phyloP scores from a whole-genome alignment of 2,113 vertebrate genomes.

The Limnothrissa miodon region DNA sequence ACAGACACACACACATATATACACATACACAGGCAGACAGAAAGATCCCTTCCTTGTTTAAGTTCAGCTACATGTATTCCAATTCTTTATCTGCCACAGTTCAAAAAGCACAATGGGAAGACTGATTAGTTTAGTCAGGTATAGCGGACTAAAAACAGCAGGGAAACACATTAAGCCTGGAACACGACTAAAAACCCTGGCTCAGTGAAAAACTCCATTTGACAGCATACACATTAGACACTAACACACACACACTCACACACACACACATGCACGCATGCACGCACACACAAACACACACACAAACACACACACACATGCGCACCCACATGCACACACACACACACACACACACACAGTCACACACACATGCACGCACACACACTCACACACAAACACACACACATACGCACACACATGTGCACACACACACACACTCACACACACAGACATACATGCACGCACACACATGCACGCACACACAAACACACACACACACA shows the following conservation, averaged over 20 bases:
- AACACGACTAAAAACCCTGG: not conserved
- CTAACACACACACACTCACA: not conserved
- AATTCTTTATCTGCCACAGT: not conserved
- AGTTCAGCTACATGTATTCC: not conserved
- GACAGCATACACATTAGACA: not conserved
- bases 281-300: not conserved
- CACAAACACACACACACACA: no score
- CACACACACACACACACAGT: not conserved
- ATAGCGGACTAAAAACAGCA: not conserved
- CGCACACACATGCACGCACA: no score
- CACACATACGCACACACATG: not conserved
- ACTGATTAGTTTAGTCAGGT: not conserved
- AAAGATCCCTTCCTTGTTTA: not conserved
- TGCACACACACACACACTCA: not conserved
- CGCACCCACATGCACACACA: no score
- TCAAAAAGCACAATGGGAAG: not conserved
- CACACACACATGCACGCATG: not conserved
- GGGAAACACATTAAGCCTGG: not conserved
- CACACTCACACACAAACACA: not conserved
- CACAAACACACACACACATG: not conserved
- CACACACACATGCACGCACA: no score
- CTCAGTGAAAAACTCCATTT: not conserved
- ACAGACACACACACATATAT: not conserved
- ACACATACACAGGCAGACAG: not conserved
- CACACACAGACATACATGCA: no score